A percentile compares a stretch with the other conserved stretches of the same genome.
These are phyloP conservation scores for Agelas oroides DNA, from an alignment of 37 sponge, comb jelly and placozoan species.

Conservation along the genomic window DNA sequence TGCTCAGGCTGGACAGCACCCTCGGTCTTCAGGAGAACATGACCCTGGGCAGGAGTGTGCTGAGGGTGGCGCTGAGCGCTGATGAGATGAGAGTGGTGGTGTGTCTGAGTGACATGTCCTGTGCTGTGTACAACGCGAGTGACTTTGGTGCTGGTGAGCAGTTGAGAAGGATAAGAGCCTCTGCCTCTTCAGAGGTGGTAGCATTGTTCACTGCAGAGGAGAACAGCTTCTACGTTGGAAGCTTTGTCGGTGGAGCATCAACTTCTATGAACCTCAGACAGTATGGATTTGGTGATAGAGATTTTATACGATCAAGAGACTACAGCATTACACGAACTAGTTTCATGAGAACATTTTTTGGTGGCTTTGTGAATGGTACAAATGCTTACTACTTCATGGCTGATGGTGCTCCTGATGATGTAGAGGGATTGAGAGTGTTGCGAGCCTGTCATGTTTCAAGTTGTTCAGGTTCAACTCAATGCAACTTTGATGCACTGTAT, in stretches of 20 bases:
- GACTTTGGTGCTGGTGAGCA: slow-evolving; percentile 4
- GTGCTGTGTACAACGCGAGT: slow-evolving; percentile 20
- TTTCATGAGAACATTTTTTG: background rate
- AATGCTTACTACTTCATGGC: slow-evolving; percentile 12
- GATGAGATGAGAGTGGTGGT: slow-evolving; percentile 24
- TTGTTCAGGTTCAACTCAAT: background rate
- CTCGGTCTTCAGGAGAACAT: slow-evolving; percentile 14
- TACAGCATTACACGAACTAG: too few species aligned
- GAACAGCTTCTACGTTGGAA: slow-evolving; percentile 19
- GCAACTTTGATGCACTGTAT: slow-evolving; percentile 14
- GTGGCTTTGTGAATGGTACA: slow-evolving; percentile 9
- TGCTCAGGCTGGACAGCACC: slow-evolving; percentile 14
- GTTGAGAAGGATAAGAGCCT: background rate
- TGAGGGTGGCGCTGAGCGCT: slow-evolving; percentile 16
- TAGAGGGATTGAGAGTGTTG: background rate
- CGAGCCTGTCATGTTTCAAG: slow-evolving; percentile 5
- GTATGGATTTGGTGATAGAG: background rate
- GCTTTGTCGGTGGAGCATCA: background rate
- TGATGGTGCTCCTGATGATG: background rate
- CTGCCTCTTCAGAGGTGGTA: background rate
- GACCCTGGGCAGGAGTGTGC: background rate
- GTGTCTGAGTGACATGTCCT: slow-evolving; percentile 27
- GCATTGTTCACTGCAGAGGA: slow-evolving; percentile 21
- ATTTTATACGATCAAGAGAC: background rate
- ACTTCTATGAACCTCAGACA: background rate